phyloP scores from a whole-genome alignment of 1,140 invertebrate species.

The Brachionus rotundiformis region DNA sequence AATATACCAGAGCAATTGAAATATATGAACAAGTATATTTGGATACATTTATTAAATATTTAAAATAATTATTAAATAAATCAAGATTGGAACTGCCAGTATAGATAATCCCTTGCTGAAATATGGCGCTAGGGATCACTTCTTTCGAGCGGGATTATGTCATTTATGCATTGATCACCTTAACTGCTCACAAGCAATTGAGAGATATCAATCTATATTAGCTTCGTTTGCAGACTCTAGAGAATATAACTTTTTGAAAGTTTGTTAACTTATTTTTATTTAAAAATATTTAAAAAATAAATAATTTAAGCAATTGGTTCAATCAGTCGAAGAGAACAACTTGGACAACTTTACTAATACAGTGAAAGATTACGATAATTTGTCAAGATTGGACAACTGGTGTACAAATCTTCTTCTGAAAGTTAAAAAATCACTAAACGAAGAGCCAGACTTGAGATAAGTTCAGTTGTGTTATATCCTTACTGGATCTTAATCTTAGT shows the following conservation, averaged over 20 bases:
- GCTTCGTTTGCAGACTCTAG: conserved; percentile 49
- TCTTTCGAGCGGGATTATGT: conserved; percentile 49
- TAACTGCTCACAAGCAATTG: conserved; percentile 49
- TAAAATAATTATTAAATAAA: neutral
- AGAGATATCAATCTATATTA: conserved; percentile 46
- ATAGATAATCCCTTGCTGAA: conserved; percentile 49
- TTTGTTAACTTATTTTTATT: neutral
- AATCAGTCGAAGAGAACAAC: conserved; percentile 42
- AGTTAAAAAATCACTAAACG: conserved; percentile 48
- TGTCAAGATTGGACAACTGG: conserved; percentile 50
- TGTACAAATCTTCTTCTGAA: conserved; percentile 32
- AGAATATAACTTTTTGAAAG: conserved; percentile 51
- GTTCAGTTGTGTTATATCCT: neutral
- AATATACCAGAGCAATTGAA: conserved; percentile 51
- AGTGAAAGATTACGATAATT: conserved; percentile 49
- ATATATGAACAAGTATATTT: conserved; percentile 47
- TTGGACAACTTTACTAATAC: conserved; percentile 44
- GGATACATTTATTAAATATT: neutral
- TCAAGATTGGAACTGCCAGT: conserved; percentile 39
- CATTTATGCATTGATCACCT: conserved; percentile 50
- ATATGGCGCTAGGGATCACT: conserved; percentile 51
- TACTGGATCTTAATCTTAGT: neutral
- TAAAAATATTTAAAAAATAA: neutral
- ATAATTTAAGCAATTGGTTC: conserved; percentile 49
- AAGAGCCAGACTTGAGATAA: conserved; percentile 51